These are phyloP conservation scores for Halocynthia roretzi DNA, from an alignment of 23 tunicate genomes.

Conservation along the genomic window DNA sequence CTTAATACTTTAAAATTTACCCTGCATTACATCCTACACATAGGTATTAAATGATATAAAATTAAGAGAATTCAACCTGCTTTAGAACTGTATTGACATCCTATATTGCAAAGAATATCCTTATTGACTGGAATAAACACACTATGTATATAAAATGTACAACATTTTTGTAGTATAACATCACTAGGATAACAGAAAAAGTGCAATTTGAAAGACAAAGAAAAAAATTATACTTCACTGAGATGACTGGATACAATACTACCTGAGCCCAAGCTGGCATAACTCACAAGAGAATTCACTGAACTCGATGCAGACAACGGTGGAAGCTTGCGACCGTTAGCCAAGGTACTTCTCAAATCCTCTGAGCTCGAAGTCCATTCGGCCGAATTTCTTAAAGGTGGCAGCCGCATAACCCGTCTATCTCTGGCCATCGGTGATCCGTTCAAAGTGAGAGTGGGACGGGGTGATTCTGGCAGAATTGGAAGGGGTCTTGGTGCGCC, in stretches of 20 bases:
- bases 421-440: neutral
- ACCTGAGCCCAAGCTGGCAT: neutral
- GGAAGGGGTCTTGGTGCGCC: conserved; percentile 19
- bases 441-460: neutral
- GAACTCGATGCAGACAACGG: conserved; percentile 31
- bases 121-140: no score
- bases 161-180: no score
- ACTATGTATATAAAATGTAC: no score
- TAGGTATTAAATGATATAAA: no score
- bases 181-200: no score
- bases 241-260: conserved; percentile 9
- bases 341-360: conserved; percentile 9
- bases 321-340: conserved; percentile 29
- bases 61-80: no score
- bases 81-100: no score
- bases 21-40: no score
- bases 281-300: conserved; percentile 28
- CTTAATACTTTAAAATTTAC: no score
- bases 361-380: conserved; percentile 38
- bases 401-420: neutral
- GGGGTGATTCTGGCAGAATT: conserved; percentile 12
- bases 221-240: neutral
- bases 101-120: no score
- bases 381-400: conserved; percentile 28
- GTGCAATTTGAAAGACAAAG: no score